Percentiles rank a stretch among this genome's conserved stretches.
phyloP scores from a whole-genome alignment of 2,797 vertebrate genomes.

The Molossus alvarezi region DNA sequence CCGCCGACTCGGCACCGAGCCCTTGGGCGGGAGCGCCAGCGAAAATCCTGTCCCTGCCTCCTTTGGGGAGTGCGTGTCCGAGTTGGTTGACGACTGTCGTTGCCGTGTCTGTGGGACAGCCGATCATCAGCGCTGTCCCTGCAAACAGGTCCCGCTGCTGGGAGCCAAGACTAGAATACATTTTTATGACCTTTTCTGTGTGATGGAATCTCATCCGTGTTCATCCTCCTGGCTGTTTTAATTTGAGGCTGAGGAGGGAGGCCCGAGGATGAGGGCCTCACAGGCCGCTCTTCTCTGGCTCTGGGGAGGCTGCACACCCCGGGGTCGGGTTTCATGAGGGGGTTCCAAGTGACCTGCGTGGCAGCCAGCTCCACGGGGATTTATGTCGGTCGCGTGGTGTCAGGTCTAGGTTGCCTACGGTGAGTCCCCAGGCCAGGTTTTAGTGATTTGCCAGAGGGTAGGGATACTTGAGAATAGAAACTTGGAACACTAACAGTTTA shows the following conservation, averaged over 20 bases:
- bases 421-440: slow-evolving; percentile 58
- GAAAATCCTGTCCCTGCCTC: not conserved
- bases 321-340: slow-evolving; percentile 51
- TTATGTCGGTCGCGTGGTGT: not conserved
- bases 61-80: not conserved
- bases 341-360: slow-evolving; percentile 49
- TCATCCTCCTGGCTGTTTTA: slow-evolving; percentile 45
- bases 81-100: not conserved
- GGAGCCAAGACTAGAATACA: slow-evolving; percentile 3
- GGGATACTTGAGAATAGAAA: not conserved
- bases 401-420: slow-evolving; percentile 30
- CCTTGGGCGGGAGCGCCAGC: not conserved
- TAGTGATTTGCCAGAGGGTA: slow-evolving; percentile 26
- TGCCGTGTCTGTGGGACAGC: not conserved
- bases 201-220: slow-evolving; percentile 69
- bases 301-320: slow-evolving; percentile 30
- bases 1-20: not conserved
- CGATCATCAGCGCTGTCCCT: not conserved
- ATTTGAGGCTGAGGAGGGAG: not conserved
- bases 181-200: slow-evolving; percentile 56
- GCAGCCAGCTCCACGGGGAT: slow-evolving; percentile 27
- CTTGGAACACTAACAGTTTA: slow-evolving; percentile 46
- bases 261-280: not conserved
- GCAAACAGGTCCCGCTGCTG: not conserved
- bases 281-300: not conserved